Conservation (phyloP, 1,140 invertebrate genomes). For the Melitaea cinxia region DNA sequence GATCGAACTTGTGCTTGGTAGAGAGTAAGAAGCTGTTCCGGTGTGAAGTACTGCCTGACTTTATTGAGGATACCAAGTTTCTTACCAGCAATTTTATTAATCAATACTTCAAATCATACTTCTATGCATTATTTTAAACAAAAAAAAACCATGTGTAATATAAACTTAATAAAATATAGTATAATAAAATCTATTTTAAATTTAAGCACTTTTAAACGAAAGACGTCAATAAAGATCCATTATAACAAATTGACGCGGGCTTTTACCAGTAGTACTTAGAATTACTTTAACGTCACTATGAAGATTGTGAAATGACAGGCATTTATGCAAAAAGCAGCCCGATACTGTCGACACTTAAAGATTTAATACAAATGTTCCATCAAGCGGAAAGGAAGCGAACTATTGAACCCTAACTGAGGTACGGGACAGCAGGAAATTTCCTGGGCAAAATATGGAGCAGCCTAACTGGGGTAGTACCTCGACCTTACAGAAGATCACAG, state of each 20-base stretch:
- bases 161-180: background rate
- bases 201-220: conserved; percentile 21
- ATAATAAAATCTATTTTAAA: background rate
- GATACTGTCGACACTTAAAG: conserved; percentile 16
- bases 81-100: too few relatives aligned
- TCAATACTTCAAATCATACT: too few relatives aligned
- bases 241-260: conserved; percentile 23
- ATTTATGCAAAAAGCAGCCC: conserved; percentile 2
- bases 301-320: conserved; percentile 20
- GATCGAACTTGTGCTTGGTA: too few relatives aligned
- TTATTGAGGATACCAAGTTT: too few relatives aligned
- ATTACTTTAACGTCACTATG: conserved; percentile 30
- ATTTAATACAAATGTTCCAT: background rate
- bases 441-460: background rate
- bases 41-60: too few relatives aligned
- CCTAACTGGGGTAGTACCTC: too few relatives aligned
- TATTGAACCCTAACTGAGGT: background rate
- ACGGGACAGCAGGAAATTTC: background rate
- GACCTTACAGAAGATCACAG: too few relatives aligned
- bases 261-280: conserved; percentile 34
- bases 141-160: background rate
- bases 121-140: too few relatives aligned
- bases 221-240: conserved; percentile 23
- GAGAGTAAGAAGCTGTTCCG: too few relatives aligned
- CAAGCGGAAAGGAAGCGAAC: background rate